Evolutionary conservation across 1,140 invertebrate genomes (phyloP).

Genomic region (Atopsyche davidsoni): DNA sequence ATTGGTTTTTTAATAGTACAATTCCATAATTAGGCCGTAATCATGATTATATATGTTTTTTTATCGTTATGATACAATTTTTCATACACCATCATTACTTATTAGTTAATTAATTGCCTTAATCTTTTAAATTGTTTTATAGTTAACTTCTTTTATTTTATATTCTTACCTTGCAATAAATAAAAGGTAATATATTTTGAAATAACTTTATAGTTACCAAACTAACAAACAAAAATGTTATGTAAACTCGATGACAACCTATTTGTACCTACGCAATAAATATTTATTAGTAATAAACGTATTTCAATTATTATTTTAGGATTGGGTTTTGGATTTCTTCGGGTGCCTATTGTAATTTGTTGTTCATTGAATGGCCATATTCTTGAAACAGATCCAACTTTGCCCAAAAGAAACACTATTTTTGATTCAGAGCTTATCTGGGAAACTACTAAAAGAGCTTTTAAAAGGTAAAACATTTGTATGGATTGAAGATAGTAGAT

Average conservation of each 20-base stretch:
- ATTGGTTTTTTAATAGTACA: too few relatives aligned
- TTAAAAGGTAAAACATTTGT: constrained; percentile 23
- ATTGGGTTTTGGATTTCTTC: constrained; percentile 22
- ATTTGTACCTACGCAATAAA: too few relatives aligned
- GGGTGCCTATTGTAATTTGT: constrained; percentile 13
- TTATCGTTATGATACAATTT: too few relatives aligned
- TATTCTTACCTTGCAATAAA: neutral
- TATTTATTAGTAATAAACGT: neutral
- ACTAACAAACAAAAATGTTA: neutral
- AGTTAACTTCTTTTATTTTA: neutral
- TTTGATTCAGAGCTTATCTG: constrained; percentile 30
- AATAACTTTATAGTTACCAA: neutral
- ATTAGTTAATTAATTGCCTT: neutral
- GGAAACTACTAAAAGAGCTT: constrained; percentile 30
- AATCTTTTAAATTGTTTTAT: neutral
- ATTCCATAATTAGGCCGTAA: too few relatives aligned
- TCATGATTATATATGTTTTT: too few relatives aligned
- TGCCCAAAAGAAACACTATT: constrained; percentile 9
- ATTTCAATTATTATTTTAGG: constrained; percentile 15
- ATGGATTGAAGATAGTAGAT: too few relatives aligned
- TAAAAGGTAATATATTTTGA: neutral
- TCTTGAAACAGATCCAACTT: constrained; percentile 24
- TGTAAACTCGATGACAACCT: neutral
- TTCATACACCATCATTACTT: neutral
- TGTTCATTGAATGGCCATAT: constrained; percentile 24